Evolutionary conservation across 2,888 invertebrate species (phyloP), one percentile per base, ranked within the genome.

Genomic region (Clusia tigrina): DNA sequence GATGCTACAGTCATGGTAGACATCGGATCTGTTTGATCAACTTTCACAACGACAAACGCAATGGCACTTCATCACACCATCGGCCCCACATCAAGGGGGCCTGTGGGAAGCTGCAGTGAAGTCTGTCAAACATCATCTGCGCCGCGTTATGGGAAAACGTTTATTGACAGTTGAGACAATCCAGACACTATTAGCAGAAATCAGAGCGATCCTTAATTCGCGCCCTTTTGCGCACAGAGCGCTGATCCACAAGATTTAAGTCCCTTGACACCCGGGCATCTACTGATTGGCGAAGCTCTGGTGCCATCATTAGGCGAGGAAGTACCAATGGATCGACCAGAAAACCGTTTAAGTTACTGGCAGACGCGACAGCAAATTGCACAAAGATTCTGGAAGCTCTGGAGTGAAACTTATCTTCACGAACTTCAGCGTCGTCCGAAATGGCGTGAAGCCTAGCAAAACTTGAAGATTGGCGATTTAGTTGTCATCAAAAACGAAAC

Each of bases 141-240:
- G 62, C 23, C 56, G 64, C 18, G 54, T 59, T 20, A 52, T 60
- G 24, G 60, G 62, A 12, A 12, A 17, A 9, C 24, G 42, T 1
- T 25, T 22, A 17, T 46, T 64, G 26, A 56, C 60, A 10, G 62
- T 60, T 55, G 71, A 76, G 62, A 71, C 78, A 58, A 65, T 74
- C 24, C 48, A 64, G 22, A 78, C 74, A 5, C 25, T 74, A 1
- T 17, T 71, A 1, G 56, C 62, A 22, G 71, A 74, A 64, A 70
- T 75, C 22, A 73, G 60, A 26, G 60, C 18, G 59, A 52, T 60
- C 58, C 32, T 68, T 65, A 53, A 54, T 53, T 62, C 63, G 22
- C 26, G 61, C 17, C 63, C 60, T 1, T 63, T 12, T 56, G 59
- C 6, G 24, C 56, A 25, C 54, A 55, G 54, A 54, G 25, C 18